phyloP scores from a whole-genome alignment of 2,113 vertebrate species.

The Oreochromis spilurus region DNA sequence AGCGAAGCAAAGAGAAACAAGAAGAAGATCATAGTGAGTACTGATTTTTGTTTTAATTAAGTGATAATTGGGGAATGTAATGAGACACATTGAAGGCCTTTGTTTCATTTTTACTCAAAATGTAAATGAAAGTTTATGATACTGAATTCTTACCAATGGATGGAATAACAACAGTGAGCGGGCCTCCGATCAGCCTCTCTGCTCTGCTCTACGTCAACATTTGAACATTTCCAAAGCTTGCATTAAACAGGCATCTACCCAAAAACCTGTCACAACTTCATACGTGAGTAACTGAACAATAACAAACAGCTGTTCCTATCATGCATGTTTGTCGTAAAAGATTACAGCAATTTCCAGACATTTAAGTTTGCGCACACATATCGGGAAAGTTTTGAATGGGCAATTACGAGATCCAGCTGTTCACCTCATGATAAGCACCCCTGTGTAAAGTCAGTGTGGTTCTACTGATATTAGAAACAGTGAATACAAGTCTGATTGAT shows the following conservation, averaged over 20 bases:
- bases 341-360: neutral
- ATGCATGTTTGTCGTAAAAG: neutral
- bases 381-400: fast-evolving
- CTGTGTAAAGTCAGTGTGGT: neutral
- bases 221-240: neutral
- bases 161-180: neutral
- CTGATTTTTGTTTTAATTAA: neutral
- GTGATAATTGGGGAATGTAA: neutral
- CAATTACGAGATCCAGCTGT: neutral
- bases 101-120: neutral
- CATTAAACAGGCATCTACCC: neutral
- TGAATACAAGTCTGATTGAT: neutral
- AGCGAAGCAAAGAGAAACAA: neutral
- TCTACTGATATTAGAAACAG: neutral
- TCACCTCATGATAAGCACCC: neutral
- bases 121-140: neutral
- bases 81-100: neutral
- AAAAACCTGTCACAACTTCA: neutral
- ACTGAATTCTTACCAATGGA: neutral
- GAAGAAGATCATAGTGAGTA: constrained; percentile 64
- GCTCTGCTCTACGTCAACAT: neutral
- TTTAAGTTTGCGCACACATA: fast-evolving
- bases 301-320: neutral
- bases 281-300: neutral
- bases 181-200: fast-evolving